phyloP scores from a whole-genome alignment of 2,888 invertebrate genomes.

The Trichogramma evanescens region DNA sequence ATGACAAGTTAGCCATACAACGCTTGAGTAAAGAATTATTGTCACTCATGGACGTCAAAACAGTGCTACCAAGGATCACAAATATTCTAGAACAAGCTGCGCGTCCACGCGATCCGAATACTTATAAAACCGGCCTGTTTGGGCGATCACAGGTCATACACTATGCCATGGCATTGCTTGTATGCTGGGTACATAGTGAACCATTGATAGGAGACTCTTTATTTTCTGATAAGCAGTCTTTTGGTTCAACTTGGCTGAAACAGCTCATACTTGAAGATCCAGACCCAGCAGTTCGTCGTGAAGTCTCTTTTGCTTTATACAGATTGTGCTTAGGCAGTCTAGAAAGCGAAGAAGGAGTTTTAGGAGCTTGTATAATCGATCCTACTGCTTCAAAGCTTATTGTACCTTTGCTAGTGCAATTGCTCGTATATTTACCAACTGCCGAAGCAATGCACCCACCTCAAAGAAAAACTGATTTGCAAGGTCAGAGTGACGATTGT shows the following conservation, averaged over 20 bases:
- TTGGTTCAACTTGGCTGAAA: conserved; percentile 67
- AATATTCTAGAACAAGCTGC: conserved; percentile 84
- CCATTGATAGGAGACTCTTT: conserved; percentile 69
- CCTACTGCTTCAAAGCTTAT: conserved; percentile 52
- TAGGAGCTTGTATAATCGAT: conserved; percentile 24
- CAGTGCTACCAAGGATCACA: conserved; percentile 75
- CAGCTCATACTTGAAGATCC: conserved; percentile 84
- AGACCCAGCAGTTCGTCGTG: conserved; percentile 82
- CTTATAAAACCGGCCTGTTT: conserved; percentile 88
- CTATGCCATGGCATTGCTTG: conserved; percentile 84
- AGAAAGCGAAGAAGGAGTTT: conserved; percentile 48
- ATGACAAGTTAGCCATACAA: conserved; percentile 64
- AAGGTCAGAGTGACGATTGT: conserved; percentile 55
- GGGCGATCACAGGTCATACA: conserved; percentile 84
- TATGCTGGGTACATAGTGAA: conserved; percentile 87
- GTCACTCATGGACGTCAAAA: conserved; percentile 78
- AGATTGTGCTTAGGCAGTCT: conserved; percentile 70
- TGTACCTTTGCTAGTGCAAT: conserved; percentile 72
- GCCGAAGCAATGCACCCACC: conserved; percentile 77
- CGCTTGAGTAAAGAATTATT: conserved; percentile 68
- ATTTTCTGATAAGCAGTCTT: conserved; percentile 67
- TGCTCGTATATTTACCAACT: conserved; percentile 72
- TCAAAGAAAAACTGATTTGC: conserved; percentile 41
- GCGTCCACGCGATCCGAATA: conserved; percentile 69
- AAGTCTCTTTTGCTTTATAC: conserved; percentile 89